A percentile compares a stretch with the other conserved stretches of the same genome.
These are phyloP conservation scores for Cotesia typhae DNA, from an alignment of 1,140 invertebrate genomes.

Conservation along the genomic window DNA sequence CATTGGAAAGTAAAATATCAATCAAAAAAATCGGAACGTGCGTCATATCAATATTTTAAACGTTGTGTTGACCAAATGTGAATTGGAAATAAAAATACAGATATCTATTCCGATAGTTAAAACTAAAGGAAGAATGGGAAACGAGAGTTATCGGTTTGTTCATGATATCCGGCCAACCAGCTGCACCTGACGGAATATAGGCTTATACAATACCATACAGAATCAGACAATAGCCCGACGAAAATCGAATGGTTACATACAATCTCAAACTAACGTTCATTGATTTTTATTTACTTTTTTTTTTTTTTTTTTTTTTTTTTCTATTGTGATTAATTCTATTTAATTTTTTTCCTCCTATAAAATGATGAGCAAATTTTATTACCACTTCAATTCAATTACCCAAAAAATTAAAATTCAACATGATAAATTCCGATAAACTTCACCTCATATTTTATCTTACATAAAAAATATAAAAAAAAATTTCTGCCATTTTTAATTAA, in stretches of 20 bases:
- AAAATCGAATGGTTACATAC: slow-evolving; percentile 5
- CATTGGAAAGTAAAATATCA: background rate
- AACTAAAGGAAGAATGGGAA: slow-evolving; percentile 13
- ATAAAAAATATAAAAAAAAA: no score
- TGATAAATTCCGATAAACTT: no score
- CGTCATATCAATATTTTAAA: background rate
- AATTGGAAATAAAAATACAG: background rate
- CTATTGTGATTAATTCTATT: no score
- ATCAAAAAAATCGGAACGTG: background rate
- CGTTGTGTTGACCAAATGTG: slow-evolving; percentile 8
- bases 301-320: no score
- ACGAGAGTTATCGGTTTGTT: slow-evolving; percentile 15
- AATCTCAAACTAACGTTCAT: background rate
- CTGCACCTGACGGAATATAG: slow-evolving; percentile 19
- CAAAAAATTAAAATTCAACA: no score
- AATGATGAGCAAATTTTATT: no score
- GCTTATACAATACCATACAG: slow-evolving; percentile 2
- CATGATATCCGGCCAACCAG: background rate
- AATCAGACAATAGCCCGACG: slow-evolving; percentile 8
- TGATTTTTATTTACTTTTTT: no score
- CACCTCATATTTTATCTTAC: no score
- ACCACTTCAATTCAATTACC: no score
- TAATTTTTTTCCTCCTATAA: no score
- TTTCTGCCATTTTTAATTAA: no score
- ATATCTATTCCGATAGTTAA: slow-evolving; percentile 8